Evolutionary conservation across 2,113 vertebrate species (phyloP), one percentile per base, ranked within the genome.

Genomic region (Entelurus aequoreus): DNA sequence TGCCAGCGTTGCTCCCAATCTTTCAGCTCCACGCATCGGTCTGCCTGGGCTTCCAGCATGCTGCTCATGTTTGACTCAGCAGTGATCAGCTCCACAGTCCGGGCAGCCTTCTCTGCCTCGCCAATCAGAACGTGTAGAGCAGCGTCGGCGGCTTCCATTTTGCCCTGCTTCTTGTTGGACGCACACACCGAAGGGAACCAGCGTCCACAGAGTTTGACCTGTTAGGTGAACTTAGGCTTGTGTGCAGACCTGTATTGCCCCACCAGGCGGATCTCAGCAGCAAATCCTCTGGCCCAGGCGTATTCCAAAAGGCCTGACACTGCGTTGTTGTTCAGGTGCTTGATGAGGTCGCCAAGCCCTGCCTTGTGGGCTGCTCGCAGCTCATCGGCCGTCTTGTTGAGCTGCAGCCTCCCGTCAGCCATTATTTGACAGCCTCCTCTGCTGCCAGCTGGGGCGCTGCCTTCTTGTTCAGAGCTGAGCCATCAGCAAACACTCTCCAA

Each of bases 111-210:
- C 89, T 98, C 96, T 0, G 88, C 92, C 49, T 98, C 96, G 63
- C 96, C 95, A 0, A 98, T 97, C 36, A 99, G 84, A 62, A 99
- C 93, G 0, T 94, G 64, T 0, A 98, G 93, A 0, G 97, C 97
- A 0, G 94, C 95, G 0, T 98, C 97, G 0, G 96, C 96, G 0
- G 96, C 97, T 54, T 98, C 97, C 81, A 97, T 94, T 84, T 95
- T 98, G 57, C 93, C 97, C 76, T 98, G 97, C 68, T 98, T 99
- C 71, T 99, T 99, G 75, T 82, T 99, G 82, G 94, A 94, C 0
- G 95, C 94, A 0, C 93, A 94, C 0, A 98, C 94, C 0, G 97
- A 89, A 0, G 96, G 97, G 83, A 99, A 99, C 95, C 96, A 98
- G 28, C 96, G 94, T 11, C 97, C 97, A 6, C 97, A 96, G 0